Base-by-base conservation (phyloP, 2,113 vertebrate genomes). In the Macaca mulatta region DNA sequence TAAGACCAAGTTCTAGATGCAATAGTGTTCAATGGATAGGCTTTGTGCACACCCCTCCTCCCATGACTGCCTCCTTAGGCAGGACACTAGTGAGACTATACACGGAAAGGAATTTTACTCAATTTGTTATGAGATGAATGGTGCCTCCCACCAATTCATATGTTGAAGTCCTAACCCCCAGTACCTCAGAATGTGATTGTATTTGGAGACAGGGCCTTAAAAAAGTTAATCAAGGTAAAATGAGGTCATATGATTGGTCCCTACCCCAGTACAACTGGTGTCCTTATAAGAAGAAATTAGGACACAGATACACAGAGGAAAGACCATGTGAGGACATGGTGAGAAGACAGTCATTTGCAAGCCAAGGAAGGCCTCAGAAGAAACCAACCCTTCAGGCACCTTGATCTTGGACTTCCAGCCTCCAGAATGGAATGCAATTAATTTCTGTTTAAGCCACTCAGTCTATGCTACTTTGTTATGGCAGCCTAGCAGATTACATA, bases 1-100 rank as follows among this genome's bases (percentile, higher is more conserved):
- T 83, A 98, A 98, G 97, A 96, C 75, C 94, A 96, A 69, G 8
- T 94, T 97, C 59, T 97, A 98, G 97, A 98, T 93, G 90, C 20
- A 94, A 64, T 59, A 67, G 77, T 82, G 91, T 82, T 48, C 61
- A 48, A 96, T 61, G 91, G 88, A 97, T 96, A 90, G 89, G 32
- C 32, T 94, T 96, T 74, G 48, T 50, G 84, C 52, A 45, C 2
- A 32, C 0, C 10, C 13, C 25, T 10, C 50, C 27, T 69, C 32
- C 40, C 23, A 11, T 6, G 8, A 23, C 55, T 75, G 50, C 30
- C 50, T 75, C 38, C 27, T 43, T 23, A 20, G 25, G 55, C 38
- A 57, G 69, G 16, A 57, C 7, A 43, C 38, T 22, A 30, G 64
- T 12, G 38, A 64, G 79, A 92, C n/a, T 2, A 27, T 18, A 20